Conservation (phyloP, 2,888 invertebrate genomes). For the Chymomyza fuscimana region DNA sequence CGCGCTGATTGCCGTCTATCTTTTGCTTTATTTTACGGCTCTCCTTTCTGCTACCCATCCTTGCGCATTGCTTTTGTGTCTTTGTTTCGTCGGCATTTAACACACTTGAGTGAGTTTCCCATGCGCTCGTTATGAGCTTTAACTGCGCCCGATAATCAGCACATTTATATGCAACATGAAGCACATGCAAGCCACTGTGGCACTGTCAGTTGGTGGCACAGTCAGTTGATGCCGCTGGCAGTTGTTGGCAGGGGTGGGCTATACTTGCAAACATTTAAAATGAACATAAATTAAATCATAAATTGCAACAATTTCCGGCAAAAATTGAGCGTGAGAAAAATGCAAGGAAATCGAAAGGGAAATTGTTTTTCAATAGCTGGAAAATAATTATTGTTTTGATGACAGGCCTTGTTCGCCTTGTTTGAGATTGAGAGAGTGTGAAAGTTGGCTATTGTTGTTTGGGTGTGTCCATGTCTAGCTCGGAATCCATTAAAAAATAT, state of each 20-base stretch:
- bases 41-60: slow-evolving; percentile 25
- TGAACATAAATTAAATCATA: slow-evolving; percentile 72
- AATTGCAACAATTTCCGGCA: slow-evolving; percentile 68
- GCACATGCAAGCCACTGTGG: slow-evolving; percentile 27
- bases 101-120: neutral
- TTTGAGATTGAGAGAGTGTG: neutral
- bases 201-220: neutral
- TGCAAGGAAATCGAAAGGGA: slow-evolving; percentile 69
- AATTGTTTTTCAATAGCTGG: slow-evolving; percentile 68
- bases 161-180: slow-evolving; percentile 65
- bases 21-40: slow-evolving; percentile 26
- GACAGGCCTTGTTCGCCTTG: slow-evolving; percentile 22
- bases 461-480: neutral
- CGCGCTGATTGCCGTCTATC: slow-evolving; percentile 51
- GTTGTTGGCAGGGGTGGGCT: neutral
- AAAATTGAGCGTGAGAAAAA: slow-evolving; percentile 43
- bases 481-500: no score
- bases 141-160: slow-evolving; percentile 54
- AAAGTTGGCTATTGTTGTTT: neutral
- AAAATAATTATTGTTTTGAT: slow-evolving; percentile 64
- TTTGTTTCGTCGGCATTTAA: slow-evolving; percentile 8
- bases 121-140: slow-evolving; percentile 2
- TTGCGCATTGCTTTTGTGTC: slow-evolving; percentile 11
- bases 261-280: slow-evolving; percentile 51
- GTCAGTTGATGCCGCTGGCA: neutral